phyloP scores from a whole-genome alignment of 2,797 vertebrate genomes.

The Cynopterus sphinx region DNA sequence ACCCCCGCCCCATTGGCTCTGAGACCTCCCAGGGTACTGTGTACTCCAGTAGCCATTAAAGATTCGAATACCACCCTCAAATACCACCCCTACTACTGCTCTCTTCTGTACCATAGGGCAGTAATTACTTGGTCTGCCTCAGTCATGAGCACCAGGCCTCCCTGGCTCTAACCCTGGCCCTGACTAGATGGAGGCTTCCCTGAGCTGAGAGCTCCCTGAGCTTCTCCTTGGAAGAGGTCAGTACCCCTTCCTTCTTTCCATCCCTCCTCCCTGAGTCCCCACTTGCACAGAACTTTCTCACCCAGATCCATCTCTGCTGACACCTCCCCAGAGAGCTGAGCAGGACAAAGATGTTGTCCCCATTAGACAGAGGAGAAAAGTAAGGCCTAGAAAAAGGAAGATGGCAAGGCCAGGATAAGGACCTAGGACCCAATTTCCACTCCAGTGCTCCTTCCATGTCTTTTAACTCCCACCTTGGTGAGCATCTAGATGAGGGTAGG shows the following conservation, averaged over 20 bases:
- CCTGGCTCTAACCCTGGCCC: background rate
- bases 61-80: background rate
- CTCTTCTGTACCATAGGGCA: background rate
- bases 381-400: background rate
- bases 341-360: background rate
- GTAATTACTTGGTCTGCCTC: background rate
- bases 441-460: background rate
- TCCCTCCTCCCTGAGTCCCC: background rate
- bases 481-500: background rate
- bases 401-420: background rate
- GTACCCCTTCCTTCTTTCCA: background rate
- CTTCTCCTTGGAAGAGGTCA: conserved; percentile 5
- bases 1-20: background rate
- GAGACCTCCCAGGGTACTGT: background rate
- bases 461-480: background rate
- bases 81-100: too few relatives aligned
- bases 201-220: background rate
- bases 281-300: background rate
- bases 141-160: background rate
- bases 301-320: background rate
- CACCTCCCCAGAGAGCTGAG: background rate
- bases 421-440: background rate
- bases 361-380: background rate
- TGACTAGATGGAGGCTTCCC: background rate
- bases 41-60: background rate